A percentile compares a stretch with the other conserved stretches of the same genome.
phyloP scores from a whole-genome alignment of 2,888 invertebrate species.

The Oscheius sp. region DNA sequence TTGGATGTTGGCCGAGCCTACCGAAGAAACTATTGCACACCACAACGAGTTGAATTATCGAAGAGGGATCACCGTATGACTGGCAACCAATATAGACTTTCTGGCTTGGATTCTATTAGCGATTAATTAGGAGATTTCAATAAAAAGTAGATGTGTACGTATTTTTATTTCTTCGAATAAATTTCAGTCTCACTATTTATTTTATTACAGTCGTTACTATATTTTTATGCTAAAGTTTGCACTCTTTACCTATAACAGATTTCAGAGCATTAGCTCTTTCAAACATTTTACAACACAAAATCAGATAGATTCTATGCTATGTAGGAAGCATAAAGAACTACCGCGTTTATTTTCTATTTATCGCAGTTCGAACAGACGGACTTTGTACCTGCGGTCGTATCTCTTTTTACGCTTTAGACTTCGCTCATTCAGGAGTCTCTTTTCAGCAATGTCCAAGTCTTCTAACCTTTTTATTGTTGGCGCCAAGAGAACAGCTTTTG shows the following conservation, averaged over 20 bases:
- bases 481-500: conserved; percentile 95
- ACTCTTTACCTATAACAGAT: no score
- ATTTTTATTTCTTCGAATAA: conserved; percentile 12
- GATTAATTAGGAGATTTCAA: conserved; percentile 32
- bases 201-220: no score
- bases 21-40: conserved; percentile 55
- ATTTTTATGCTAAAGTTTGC: no score
- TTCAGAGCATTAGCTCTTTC: no score
- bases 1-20: conserved; percentile 58
- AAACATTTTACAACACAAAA: no score
- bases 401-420: background rate
- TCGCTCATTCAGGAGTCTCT: background rate
- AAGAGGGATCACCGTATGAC: conserved; percentile 64
- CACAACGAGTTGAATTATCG: conserved; percentile 51
- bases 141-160: conserved; percentile 26
- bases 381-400: conserved; percentile 5
- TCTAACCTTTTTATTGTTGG: conserved; percentile 79
- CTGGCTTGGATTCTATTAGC: conserved; percentile 57
- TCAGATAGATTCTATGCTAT: no score
- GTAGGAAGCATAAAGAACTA: no score
- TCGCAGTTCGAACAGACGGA: background rate
- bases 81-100: conserved; percentile 61
- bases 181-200: background rate
- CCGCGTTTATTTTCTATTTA: no score
- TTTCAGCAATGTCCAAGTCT: conserved; percentile 10